These are phyloP conservation scores for Monoplex corrugatus DNA, from an alignment of 2,888 invertebrate genomes.

Conservation along the genomic window DNA sequence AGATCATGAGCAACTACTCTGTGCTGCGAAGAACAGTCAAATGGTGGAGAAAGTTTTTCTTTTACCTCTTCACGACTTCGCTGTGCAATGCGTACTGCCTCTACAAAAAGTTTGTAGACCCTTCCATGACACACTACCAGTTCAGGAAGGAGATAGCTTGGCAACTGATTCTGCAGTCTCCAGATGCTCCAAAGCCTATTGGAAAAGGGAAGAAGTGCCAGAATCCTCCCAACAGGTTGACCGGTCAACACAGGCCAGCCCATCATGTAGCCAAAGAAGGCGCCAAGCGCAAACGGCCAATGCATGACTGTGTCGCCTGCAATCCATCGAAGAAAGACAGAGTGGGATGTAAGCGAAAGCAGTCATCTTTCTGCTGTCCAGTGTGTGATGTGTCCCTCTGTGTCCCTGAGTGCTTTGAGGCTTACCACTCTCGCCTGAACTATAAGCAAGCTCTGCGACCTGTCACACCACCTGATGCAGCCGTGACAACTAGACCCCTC, in stretches of 20 bases:
- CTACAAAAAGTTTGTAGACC: background rate
- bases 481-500: too few relatives aligned
- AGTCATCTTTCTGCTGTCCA: too few relatives aligned
- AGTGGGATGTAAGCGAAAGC: background rate
- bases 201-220: background rate
- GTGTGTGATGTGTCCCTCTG: too few relatives aligned
- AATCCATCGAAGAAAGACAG: background rate
- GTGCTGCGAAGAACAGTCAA: background rate
- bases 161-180: background rate
- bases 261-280: background rate
- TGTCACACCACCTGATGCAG: too few relatives aligned
- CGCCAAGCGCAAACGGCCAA: background rate
- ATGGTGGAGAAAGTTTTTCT: conserved; percentile 2
- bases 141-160: background rate
- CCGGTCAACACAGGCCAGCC: background rate
- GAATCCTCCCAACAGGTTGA: background rate
- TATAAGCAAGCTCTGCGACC: too few relatives aligned
- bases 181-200: conserved; percentile 14
- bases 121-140: background rate
- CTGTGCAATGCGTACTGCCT: conserved; percentile 32
- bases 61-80: conserved; percentile 12
- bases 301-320: conserved; percentile 8
- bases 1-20: background rate
- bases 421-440: too few relatives aligned
- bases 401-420: too few relatives aligned